Conservation (phyloP, 2,888 invertebrate species). For the Xylota segnis region DNA sequence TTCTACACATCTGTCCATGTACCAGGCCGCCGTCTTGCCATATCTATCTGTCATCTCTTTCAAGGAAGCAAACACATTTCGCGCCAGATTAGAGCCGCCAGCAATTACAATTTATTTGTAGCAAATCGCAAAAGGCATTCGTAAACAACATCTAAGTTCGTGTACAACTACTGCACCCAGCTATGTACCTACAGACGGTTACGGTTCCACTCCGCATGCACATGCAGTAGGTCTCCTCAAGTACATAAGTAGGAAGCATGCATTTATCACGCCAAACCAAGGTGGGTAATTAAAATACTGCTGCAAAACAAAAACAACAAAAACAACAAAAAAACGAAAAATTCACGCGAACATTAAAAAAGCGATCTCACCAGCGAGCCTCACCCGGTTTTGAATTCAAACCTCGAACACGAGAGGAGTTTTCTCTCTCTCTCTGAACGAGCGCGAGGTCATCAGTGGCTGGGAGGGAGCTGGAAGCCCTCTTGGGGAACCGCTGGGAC, state of each 20-base stretch:
- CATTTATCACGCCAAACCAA: conserved; percentile 72
- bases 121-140: conserved; percentile 54
- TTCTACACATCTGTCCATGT: conserved; percentile 50
- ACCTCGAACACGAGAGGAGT: conserved; percentile 25
- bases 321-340: conserved; percentile 32
- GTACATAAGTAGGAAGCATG: conserved; percentile 57
- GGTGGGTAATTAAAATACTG: conserved; percentile 70
- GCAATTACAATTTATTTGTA: conserved; percentile 68
- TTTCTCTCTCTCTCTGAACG: conserved; percentile 13
- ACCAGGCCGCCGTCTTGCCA: not conserved
- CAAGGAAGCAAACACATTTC: conserved; percentile 71
- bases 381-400: conserved; percentile 44
- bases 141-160: conserved; percentile 66
- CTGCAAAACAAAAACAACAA: conserved; percentile 11
- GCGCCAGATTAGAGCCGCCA: conserved; percentile 60
- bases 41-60: conserved; percentile 37
- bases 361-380: conserved; percentile 19
- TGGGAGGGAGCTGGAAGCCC: not conserved
- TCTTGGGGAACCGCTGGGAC: not conserved
- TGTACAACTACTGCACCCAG: conserved; percentile 62
- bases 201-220: conserved; percentile 11
- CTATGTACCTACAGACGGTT: conserved; percentile 16
- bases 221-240: not conserved
- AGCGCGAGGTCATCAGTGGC: conserved; percentile 50
- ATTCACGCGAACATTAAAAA: conserved; percentile 55